Evolutionary conservation across 2,888 invertebrate species (phyloP).

Genomic region (Protodeltote pygarga): DNA sequence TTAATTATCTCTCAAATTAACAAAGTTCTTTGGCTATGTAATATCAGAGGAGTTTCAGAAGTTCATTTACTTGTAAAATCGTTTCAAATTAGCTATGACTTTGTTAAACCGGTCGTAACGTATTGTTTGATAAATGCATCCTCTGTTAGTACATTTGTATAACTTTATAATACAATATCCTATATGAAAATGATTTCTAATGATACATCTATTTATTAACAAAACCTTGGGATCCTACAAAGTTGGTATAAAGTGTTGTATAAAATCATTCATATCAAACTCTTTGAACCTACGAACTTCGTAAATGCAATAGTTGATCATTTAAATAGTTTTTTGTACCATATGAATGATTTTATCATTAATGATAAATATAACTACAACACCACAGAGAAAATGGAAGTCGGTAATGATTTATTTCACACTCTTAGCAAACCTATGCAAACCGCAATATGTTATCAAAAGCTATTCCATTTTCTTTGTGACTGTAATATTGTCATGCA

Average conservation of each 20-base stretch:
- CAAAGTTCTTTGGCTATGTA: slow-evolving; percentile 66
- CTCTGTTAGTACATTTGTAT: slow-evolving; percentile 53
- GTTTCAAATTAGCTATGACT: slow-evolving; percentile 33
- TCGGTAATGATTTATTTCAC: slow-evolving; percentile 1
- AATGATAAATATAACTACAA: slow-evolving; percentile 10
- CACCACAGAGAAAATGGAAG: slow-evolving; percentile 34
- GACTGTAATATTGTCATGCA: slow-evolving; percentile 43
- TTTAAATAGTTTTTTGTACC: neutral
- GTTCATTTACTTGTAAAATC: slow-evolving; percentile 45
- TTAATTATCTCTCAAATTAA: slow-evolving; percentile 59
- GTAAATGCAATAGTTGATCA: neutral
- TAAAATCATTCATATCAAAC: slow-evolving; percentile 57
- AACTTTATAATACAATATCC: slow-evolving; percentile 17
- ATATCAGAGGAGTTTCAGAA: slow-evolving; percentile 63
- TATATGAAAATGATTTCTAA: slow-evolving; percentile 39
- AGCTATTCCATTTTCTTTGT: slow-evolving; percentile 44
- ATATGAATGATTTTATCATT: slow-evolving; percentile 46
- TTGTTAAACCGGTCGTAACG: slow-evolving; percentile 21
- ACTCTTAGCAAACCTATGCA: slow-evolving; percentile 3
- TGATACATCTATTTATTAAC: slow-evolving; percentile 47
- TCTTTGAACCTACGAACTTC: neutral
- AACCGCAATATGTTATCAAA: neutral
- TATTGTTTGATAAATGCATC: slow-evolving; percentile 25
- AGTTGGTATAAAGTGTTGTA: slow-evolving; percentile 49
- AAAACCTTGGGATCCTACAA: slow-evolving; percentile 49